phyloP scores from a whole-genome alignment of 2,113 vertebrate species.

The Telmatochromis sp. region DNA sequence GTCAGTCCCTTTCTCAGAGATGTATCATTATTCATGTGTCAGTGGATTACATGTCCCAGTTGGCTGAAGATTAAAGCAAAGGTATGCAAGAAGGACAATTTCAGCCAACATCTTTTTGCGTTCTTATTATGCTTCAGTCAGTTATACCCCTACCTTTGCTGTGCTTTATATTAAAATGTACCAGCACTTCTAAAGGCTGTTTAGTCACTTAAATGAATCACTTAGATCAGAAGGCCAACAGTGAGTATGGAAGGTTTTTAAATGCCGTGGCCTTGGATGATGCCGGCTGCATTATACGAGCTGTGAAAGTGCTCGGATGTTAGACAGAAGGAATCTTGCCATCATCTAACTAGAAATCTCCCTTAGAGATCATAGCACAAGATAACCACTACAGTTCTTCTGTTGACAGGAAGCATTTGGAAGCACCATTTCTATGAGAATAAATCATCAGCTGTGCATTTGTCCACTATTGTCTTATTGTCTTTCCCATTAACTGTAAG shows the following conservation, averaged over 20 bases:
- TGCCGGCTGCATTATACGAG: background rate
- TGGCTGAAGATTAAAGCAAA: constrained; percentile 34
- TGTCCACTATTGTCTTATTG: constrained; percentile 56
- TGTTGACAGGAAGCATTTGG: constrained; percentile 49
- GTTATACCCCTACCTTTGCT: background rate
- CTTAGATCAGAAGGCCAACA: constrained; percentile 2
- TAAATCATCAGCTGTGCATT: constrained; percentile 24
- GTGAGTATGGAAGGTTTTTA: background rate
- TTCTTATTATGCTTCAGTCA: background rate
- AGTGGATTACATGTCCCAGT: constrained; percentile 11
- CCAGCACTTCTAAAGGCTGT: background rate
- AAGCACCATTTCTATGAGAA: constrained; percentile 7
- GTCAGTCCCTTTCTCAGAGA: constrained; percentile 23
- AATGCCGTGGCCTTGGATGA: constrained; percentile 1
- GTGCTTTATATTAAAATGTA: background rate
- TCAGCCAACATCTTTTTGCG: background rate
- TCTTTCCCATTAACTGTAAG: constrained; percentile 49
- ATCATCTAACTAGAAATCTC: background rate
- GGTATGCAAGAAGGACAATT: background rate
- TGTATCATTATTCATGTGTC: constrained; percentile 8
- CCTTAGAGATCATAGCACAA: constrained; percentile 1
- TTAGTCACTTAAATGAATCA: constrained; percentile 20
- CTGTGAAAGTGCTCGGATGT: background rate
- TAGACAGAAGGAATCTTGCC: background rate
- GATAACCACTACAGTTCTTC: background rate